Percentiles rank a stretch among this genome's conserved stretches.
phyloP scores from a whole-genome alignment of 2,113 vertebrate genomes.

The Macrotus californicus region DNA sequence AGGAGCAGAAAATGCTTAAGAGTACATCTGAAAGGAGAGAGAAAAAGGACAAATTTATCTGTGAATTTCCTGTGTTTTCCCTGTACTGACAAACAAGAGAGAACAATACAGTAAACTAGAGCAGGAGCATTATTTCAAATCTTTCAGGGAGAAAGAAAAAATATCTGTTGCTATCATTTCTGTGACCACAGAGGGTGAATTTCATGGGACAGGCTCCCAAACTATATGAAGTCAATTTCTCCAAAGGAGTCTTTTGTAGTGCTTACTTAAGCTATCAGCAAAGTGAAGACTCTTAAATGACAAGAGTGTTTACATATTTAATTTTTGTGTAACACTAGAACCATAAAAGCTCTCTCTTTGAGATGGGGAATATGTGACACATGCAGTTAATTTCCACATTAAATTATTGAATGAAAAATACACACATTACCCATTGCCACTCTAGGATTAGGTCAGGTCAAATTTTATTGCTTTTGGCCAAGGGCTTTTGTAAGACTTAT shows the following conservation, averaged over 20 bases:
- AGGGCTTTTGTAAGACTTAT: conserved; percentile 64
- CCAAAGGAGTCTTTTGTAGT: conserved; percentile 60
- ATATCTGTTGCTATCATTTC: conserved; percentile 20
- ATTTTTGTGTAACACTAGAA: conserved; percentile 70
- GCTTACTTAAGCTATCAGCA: conserved; percentile 66
- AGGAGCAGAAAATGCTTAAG: not conserved
- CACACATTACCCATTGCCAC: conserved; percentile 65
- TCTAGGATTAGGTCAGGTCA: conserved; percentile 71
- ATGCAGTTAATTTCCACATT: conserved; percentile 74
- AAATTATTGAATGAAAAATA: conserved; percentile 75
- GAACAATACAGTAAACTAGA: conserved; percentile 3
- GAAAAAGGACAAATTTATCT: not conserved
- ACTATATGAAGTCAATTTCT: conserved; percentile 62
- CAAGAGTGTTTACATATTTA: conserved; percentile 69
- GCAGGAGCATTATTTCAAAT: not conserved
- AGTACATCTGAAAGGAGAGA: not conserved
- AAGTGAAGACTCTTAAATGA: conserved; percentile 69
- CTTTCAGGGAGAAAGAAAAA: not conserved
- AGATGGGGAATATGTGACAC: conserved; percentile 64
- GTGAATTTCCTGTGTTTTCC: not conserved
- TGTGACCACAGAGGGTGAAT: conserved; percentile 26
- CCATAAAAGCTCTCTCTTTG: conserved; percentile 58
- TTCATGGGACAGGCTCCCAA: conserved; percentile 35
- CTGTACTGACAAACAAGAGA: conserved; percentile 11
- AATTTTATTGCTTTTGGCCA: conserved; percentile 71